Evolutionary conservation across 2,888 invertebrate species (phyloP).

Genomic region (Agrilus cyanescens): DNA sequence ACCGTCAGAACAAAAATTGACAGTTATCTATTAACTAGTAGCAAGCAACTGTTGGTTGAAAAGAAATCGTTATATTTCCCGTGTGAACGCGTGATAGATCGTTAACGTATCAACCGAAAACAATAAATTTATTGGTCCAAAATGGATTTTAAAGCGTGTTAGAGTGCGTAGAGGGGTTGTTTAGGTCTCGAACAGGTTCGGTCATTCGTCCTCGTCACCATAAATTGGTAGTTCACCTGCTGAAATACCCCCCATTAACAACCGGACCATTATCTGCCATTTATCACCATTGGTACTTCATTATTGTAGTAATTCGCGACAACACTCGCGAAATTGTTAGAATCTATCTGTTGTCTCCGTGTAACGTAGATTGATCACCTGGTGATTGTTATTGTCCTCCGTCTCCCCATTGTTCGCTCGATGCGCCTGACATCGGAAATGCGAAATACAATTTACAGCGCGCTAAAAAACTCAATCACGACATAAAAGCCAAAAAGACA

Average conservation of each 20-base stretch:
- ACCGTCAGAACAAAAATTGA: too few relatives aligned
- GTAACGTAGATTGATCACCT: constrained; percentile 29
- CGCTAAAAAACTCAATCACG: neutral
- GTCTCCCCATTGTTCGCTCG: constrained; percentile 17
- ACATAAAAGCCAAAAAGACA: too few relatives aligned
- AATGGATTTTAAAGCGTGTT: too few relatives aligned
- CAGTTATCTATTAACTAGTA: too few relatives aligned
- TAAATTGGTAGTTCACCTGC: constrained; percentile 25
- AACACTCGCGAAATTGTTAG: constrained; percentile 13
- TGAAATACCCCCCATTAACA: constrained; percentile 27
- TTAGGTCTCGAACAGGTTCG: too few relatives aligned
- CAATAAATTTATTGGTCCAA: too few relatives aligned
- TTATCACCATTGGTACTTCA: constrained; percentile 32
- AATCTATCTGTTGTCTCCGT: constrained; percentile 26
- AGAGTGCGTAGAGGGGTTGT: too few relatives aligned
- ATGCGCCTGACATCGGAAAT: constrained; percentile 25
- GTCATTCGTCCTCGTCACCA: constrained; percentile 8
- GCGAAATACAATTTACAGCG: constrained; percentile 24
- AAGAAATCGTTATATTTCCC: too few relatives aligned
- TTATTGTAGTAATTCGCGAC: constrained; percentile 26
- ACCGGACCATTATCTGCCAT: constrained; percentile 30
- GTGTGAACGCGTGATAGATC: too few relatives aligned
- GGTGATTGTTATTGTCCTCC: constrained; percentile 11
- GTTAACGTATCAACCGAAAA: too few relatives aligned
- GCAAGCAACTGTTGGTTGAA: too few relatives aligned